Conservation (phyloP, 1,140 invertebrate species). For the Ridgeia piscesae region DNA sequence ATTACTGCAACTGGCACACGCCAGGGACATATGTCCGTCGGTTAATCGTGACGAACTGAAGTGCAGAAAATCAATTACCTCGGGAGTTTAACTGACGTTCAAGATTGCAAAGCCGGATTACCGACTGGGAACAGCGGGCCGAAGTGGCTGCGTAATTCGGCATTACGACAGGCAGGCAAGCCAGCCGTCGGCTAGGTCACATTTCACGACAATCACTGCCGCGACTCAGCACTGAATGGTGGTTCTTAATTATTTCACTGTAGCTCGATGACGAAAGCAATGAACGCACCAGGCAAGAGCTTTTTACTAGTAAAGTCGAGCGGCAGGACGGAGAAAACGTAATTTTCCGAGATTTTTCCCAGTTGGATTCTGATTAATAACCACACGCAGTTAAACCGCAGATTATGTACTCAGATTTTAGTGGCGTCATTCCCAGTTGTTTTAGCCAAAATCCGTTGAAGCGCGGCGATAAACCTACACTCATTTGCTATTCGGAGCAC, state of each 20-base stretch:
- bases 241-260: not conserved
- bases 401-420: too few relatives aligned
- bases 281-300: not conserved
- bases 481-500: not conserved
- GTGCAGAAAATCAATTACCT: not conserved
- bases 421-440: too few relatives aligned
- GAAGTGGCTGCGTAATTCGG: not conserved
- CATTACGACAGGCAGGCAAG: not conserved
- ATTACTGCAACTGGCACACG: too few relatives aligned
- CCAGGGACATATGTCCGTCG: not conserved
- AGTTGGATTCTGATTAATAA: too few relatives aligned
- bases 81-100: not conserved
- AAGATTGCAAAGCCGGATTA: not conserved
- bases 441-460: too few relatives aligned
- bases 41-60: not conserved
- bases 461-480: not conserved
- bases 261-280: not conserved
- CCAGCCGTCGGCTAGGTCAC: not conserved
- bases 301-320: too few relatives aligned
- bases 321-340: too few relatives aligned
- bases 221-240: not conserved
- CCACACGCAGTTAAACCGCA: too few relatives aligned
- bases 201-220: not conserved
- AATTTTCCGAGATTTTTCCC: too few relatives aligned
- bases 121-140: not conserved